Conservation (phyloP, 1,140 invertebrate genomes). For the Pristionchus pacificus region DNA sequence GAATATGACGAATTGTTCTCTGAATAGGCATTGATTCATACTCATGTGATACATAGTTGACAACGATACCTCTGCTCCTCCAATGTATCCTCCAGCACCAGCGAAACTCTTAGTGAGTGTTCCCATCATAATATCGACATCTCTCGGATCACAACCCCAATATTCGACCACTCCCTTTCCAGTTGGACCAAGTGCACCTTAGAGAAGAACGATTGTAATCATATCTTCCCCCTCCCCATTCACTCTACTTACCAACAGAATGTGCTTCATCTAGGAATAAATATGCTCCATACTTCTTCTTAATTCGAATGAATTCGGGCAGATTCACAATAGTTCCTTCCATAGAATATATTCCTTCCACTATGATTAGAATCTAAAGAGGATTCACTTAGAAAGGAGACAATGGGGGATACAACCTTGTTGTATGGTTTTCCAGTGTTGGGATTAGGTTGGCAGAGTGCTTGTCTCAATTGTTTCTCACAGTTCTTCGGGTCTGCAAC, state of each 20-base stretch:
- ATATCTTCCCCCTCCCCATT: too few species aligned
- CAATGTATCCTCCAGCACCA: constrained; percentile 64
- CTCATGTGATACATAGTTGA: not conserved
- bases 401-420: constrained; percentile 15
- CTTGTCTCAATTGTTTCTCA: constrained; percentile 58
- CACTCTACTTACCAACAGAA: constrained; percentile 60
- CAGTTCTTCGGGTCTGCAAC: constrained; percentile 59
- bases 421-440: constrained; percentile 59
- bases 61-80: constrained; percentile 58
- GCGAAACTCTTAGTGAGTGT: constrained; percentile 65
- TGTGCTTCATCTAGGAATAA: constrained; percentile 64
- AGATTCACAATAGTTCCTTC: constrained; percentile 62
- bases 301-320: constrained; percentile 60
- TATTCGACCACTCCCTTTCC: constrained; percentile 63
- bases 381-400: constrained; percentile 8
- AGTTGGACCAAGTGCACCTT: constrained; percentile 60
- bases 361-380: constrained; percentile 43
- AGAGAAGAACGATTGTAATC: too few species aligned
- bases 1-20: constrained; percentile 59
- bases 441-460: constrained; percentile 59
- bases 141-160: constrained; percentile 60
- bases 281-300: constrained; percentile 64
- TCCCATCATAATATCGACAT: constrained; percentile 65
- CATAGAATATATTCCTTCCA: constrained; percentile 62
- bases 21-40: constrained; percentile 34